Evolutionary conservation across 2,797 vertebrate genomes (phyloP).

Genomic region (Poliocrania exsul): DNA sequence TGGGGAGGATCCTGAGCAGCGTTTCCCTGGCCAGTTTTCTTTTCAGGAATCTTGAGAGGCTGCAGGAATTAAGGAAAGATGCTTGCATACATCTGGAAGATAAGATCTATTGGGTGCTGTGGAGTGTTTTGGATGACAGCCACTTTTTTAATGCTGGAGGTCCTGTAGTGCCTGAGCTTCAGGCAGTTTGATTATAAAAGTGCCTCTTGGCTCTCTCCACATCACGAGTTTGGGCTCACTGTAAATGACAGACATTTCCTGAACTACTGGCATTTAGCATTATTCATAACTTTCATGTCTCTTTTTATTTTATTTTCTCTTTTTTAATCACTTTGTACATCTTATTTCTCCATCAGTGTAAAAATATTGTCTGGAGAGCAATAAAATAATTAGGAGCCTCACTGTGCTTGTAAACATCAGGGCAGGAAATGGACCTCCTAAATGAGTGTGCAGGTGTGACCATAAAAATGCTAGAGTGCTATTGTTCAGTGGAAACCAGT

Average conservation of each 20-base stretch:
- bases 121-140: not conserved
- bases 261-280: not conserved
- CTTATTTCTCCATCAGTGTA: not conserved
- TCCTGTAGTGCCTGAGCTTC: not conserved
- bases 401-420: not conserved
- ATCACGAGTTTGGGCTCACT: not conserved
- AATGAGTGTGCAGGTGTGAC: conserved; percentile 12
- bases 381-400: not conserved
- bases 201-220: not conserved
- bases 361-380: conserved; percentile 4
- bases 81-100: not conserved
- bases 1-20: not conserved
- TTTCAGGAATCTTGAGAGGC: not conserved
- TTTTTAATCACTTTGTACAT: not conserved
- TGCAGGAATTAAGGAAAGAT: not conserved
- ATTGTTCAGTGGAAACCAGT: not conserved
- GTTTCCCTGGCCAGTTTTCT: not conserved
- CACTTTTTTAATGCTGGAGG: not conserved
- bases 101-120: not conserved
- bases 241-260: not conserved
- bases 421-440: conserved; percentile 30
- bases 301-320: not conserved
- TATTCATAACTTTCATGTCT: not conserved
- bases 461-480: conserved; percentile 20
- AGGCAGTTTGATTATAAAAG: not conserved